These are phyloP conservation scores for Gymnopithys bicolor DNA, from an alignment of 2,797 vertebrate genomes.

Conservation along the genomic window DNA sequence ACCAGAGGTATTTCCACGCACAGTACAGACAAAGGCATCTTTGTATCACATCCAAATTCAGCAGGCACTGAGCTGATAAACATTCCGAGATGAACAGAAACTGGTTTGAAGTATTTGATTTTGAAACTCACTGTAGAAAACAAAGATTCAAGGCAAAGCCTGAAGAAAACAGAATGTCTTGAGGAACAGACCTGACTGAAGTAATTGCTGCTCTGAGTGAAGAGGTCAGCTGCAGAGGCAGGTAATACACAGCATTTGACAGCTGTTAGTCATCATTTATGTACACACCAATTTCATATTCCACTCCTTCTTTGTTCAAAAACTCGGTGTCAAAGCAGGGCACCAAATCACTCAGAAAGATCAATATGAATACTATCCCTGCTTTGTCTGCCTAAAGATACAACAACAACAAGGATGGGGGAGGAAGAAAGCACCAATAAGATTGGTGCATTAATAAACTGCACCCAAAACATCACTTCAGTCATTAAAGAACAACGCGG, in stretches of 20 bases:
- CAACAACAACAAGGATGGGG: background rate
- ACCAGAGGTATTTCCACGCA: background rate
- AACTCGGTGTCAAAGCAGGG: background rate
- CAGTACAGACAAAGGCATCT: constrained; percentile 13
- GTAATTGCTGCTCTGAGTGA: background rate
- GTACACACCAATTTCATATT: background rate
- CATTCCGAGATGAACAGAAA: constrained; percentile 17
- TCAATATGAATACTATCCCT: background rate
- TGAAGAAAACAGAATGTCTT: background rate
- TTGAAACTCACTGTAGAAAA: constrained; percentile 4
- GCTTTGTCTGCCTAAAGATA: background rate
- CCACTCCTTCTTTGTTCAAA: background rate
- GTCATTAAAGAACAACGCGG: accelerated
- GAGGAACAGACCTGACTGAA: constrained; percentile 1
- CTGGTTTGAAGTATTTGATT: background rate
- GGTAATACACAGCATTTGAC: background rate
- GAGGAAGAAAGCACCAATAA: background rate
- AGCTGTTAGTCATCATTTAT: background rate
- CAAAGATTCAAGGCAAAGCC: constrained; percentile 3
- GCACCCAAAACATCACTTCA: background rate
- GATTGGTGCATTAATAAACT: background rate
- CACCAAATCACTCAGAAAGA: background rate
- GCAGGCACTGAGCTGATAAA: background rate
- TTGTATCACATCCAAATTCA: constrained; percentile 12
- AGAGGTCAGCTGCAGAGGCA: constrained; percentile 24